A percentile compares a stretch with the other conserved stretches of the same genome.
phyloP scores from a whole-genome alignment of 2,113 vertebrate genomes.

The Hippotragus niger region DNA sequence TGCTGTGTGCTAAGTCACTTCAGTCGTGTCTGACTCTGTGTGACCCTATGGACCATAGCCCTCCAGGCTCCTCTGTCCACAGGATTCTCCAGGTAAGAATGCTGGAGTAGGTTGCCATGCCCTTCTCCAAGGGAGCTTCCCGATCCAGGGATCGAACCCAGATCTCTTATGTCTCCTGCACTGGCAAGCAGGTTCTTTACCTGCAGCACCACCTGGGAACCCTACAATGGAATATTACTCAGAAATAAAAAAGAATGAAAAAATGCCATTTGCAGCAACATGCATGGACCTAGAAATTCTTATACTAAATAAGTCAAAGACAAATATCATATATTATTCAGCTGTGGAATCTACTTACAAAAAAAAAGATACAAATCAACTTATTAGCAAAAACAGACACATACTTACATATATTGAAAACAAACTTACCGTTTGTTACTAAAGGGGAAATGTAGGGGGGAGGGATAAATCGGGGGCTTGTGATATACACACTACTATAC shows the following conservation, averaged over 20 bases:
- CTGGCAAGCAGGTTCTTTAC: not conserved
- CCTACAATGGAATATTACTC: not conserved
- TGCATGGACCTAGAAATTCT: not conserved
- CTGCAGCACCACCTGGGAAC: not conserved
- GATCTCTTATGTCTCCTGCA: not conserved
- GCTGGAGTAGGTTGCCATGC: not conserved
- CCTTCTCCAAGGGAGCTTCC: not conserved
- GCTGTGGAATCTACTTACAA: not conserved
- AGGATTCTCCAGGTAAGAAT: not conserved
- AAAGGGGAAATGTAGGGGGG: not conserved
- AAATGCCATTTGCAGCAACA: not conserved
- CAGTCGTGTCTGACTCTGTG: not conserved
- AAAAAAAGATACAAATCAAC: not conserved
- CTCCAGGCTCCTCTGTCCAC: not conserved
- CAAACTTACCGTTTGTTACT: not conserved
- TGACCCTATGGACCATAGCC: not conserved
- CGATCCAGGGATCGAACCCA: not conserved
- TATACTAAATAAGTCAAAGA: not conserved
- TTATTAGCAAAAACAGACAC: not conserved
- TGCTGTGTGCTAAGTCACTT: not conserved
- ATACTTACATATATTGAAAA: not conserved
- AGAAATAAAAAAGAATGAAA: not conserved
- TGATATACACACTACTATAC: not conserved
- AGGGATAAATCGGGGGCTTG: not conserved
- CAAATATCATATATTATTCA: not conserved